Evolutionary conservation across 2,797 vertebrate species (phyloP).

Genomic region (Anniella stebbinsi): DNA sequence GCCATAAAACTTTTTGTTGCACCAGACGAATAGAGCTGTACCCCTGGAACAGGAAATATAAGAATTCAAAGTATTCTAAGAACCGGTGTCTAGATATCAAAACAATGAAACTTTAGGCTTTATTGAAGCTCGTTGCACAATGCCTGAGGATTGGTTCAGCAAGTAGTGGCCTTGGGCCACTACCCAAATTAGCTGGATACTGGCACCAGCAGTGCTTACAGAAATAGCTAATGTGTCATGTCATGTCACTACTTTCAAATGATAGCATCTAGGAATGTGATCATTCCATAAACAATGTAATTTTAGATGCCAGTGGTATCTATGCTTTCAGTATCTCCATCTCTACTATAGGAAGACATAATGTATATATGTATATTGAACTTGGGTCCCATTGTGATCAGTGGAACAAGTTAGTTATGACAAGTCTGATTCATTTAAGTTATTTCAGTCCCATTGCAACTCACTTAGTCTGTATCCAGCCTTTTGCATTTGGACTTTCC

Average conservation of each 20-base stretch:
- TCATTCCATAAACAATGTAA: neutral
- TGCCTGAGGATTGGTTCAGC: neutral
- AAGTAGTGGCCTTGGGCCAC: neutral
- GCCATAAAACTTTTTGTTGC: neutral
- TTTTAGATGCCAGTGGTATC: neutral
- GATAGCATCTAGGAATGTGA: neutral
- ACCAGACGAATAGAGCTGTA: neutral
- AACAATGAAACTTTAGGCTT: too few species aligned
- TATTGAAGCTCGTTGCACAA: neutral
- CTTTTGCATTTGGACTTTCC: neutral
- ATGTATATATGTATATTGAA: neutral
- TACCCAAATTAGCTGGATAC: neutral
- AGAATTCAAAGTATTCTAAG: neutral
- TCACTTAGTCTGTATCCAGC: neutral
- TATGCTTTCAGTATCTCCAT: neutral
- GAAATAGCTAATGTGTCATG: neutral
- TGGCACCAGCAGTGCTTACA: neutral
- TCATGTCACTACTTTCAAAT: neutral
- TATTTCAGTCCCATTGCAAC: neutral
- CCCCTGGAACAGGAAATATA: neutral
- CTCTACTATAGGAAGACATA: neutral
- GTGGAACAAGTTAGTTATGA: neutral
- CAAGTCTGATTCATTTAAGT: neutral
- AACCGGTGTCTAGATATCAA: neutral
- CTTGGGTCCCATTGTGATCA: neutral